phyloP scores from a whole-genome alignment of 2,888 invertebrate species.

The Globia sparganii region DNA sequence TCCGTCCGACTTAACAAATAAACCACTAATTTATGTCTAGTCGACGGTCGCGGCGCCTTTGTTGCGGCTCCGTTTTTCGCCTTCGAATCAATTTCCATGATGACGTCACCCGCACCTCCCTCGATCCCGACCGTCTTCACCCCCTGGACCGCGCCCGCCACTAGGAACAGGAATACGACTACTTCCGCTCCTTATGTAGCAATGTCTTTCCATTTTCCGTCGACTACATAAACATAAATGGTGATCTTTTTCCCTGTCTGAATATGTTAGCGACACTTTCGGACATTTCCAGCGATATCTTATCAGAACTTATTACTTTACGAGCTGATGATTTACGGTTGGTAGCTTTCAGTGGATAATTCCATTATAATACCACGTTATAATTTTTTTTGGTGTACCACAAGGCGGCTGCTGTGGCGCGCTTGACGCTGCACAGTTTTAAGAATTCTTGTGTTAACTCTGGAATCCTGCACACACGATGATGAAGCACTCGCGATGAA shows the following conservation, averaged over 20 bases:
- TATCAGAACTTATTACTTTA: slow-evolving; percentile 68
- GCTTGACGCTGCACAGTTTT: slow-evolving; percentile 39
- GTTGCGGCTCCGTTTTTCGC: slow-evolving; percentile 87
- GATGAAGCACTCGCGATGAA: slow-evolving; percentile 66
- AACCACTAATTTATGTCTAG: slow-evolving; percentile 84
- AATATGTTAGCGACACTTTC: slow-evolving; percentile 60
- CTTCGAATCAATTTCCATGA: slow-evolving; percentile 87
- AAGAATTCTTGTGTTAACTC: slow-evolving; percentile 44
- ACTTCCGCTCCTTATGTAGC: slow-evolving; percentile 82
- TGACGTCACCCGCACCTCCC: slow-evolving; percentile 82
- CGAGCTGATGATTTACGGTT: slow-evolving; percentile 64
- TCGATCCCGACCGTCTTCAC: slow-evolving; percentile 65
- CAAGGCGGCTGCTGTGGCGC: slow-evolving; percentile 28
- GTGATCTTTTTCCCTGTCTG: slow-evolving; percentile 67
- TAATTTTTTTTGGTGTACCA: slow-evolving; percentile 50
- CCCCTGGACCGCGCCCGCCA: slow-evolving; percentile 71
- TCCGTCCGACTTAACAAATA: slow-evolving; percentile 80
- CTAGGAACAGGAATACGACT: slow-evolving; percentile 80
- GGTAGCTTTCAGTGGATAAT: slow-evolving; percentile 63
- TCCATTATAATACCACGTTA: slow-evolving; percentile 59
- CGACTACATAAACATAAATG: slow-evolving; percentile 72
- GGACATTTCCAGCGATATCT: slow-evolving; percentile 64
- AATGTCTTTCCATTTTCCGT: slow-evolving; percentile 77
- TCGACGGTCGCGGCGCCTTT: slow-evolving; percentile 82
- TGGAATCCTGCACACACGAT: slow-evolving; percentile 61